phyloP scores from a whole-genome alignment of 2,888 invertebrate species.

The Caenorhabditis sp. region DNA sequence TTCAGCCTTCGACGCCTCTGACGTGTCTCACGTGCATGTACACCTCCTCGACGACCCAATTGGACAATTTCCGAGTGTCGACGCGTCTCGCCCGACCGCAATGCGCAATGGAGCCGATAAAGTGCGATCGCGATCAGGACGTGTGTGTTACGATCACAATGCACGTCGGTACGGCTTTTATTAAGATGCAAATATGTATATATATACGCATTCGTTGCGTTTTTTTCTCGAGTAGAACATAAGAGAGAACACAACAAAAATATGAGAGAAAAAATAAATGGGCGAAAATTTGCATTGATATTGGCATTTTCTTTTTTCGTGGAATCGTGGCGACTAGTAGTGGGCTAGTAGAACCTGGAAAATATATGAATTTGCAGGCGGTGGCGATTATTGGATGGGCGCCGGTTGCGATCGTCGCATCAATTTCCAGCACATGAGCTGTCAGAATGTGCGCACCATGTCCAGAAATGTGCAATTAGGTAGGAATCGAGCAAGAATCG shows the following conservation, averaged over 20 bases:
- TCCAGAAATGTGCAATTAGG: conserved; percentile 71
- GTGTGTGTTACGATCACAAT: conserved; percentile 77
- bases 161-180: conserved; percentile 65
- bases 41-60: conserved; percentile 71
- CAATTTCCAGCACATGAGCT: conserved; percentile 72
- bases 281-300: conserved; percentile 39
- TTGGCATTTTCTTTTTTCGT: conserved; percentile 18
- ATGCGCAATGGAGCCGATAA: conserved; percentile 75
- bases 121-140: conserved; percentile 75
- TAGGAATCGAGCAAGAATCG: conserved; percentile 13
- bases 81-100: conserved; percentile 66
- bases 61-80: conserved; percentile 76
- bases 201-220: too few species aligned
- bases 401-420: conserved; percentile 74
- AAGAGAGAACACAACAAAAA: conserved; percentile 4
- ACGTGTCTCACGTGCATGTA: conserved; percentile 68
- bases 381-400: conserved; percentile 75
- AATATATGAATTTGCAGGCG: conserved; percentile 56
- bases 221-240: conserved; percentile 16
- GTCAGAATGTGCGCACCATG: conserved; percentile 72
- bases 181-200: conserved; percentile 6
- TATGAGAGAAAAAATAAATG: conserved; percentile 1
- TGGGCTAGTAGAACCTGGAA: too few species aligned
- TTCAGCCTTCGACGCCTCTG: conserved; percentile 40
- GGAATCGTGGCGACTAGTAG: too few species aligned